Conservation (phyloP, 2,888 invertebrate genomes). For the Campopleginae sp. region DNA sequence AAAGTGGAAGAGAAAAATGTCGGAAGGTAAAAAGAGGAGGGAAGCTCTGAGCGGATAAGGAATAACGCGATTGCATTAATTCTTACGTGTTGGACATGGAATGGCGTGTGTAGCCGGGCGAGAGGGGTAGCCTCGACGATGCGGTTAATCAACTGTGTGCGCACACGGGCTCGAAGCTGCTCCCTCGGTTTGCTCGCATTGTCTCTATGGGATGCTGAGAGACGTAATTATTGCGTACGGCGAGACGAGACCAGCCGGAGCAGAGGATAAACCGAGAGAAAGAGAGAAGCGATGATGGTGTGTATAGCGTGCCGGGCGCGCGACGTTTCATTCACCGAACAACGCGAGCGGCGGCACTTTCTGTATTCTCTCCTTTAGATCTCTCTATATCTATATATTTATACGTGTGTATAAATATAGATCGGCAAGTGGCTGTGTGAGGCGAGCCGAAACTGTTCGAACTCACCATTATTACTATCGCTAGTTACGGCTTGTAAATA, state of each 20-base stretch:
- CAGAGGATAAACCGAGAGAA: constrained; percentile 33
- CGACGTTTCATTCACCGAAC: constrained; percentile 65
- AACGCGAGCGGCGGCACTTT: constrained; percentile 44
- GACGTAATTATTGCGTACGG: constrained; percentile 66
- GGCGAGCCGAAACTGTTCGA: constrained; percentile 49
- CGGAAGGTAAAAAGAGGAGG: not conserved
- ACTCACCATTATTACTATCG: constrained; percentile 50
- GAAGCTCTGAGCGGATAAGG: not conserved
- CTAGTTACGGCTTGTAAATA: constrained; percentile 46
- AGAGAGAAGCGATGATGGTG: constrained; percentile 47
- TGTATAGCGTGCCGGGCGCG: constrained; percentile 40
- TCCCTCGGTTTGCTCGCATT: constrained; percentile 47
- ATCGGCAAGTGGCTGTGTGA: constrained; percentile 28
- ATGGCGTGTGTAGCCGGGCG: constrained; percentile 22
- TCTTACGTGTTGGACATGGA: constrained; percentile 38
- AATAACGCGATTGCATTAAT: constrained; percentile 23
- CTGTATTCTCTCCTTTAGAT: constrained; percentile 42
- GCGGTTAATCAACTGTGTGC: constrained; percentile 75
- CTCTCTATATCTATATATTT: not conserved
- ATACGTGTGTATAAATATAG: not conserved
- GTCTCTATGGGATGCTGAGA: constrained; percentile 66
- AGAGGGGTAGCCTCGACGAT: constrained; percentile 59
- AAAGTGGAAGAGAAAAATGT: not conserved
- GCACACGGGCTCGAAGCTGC: constrained; percentile 39
- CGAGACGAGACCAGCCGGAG: constrained; percentile 54